Conservation (phyloP, 2,797 vertebrate genomes). For the Squalus acanthias region DNA sequence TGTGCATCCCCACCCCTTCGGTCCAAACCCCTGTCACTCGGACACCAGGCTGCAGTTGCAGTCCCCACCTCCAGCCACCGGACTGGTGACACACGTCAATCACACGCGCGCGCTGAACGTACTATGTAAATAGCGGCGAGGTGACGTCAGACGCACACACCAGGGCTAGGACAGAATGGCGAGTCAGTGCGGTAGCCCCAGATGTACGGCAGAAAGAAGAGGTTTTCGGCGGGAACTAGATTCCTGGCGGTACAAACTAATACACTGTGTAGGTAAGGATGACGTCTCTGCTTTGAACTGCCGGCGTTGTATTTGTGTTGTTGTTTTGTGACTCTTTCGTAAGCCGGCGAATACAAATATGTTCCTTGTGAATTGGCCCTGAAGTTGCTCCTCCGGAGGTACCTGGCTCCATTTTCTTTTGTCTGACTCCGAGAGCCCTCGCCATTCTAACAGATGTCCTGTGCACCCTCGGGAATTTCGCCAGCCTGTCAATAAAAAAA, state of each 20-base stretch:
- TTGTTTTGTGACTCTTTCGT: conserved; percentile 22
- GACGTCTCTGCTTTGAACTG: conserved; percentile 31
- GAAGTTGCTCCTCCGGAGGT: conserved; percentile 44
- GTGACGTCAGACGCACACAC: conserved; percentile 75
- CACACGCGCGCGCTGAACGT: conserved; percentile 54
- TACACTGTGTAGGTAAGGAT: conserved; percentile 90
- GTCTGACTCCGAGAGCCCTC: conserved; percentile 42
- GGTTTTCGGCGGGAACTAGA: conserved; percentile 96
- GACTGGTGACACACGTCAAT: conserved; percentile 58
- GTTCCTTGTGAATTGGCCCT: conserved; percentile 40
- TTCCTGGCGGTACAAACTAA: conserved; percentile 89
- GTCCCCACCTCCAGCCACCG: conserved; percentile 29
- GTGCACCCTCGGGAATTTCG: not conserved
- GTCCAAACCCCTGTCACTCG: not conserved
- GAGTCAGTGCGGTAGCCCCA: conserved; percentile 86
- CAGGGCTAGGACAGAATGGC: conserved; percentile 88
- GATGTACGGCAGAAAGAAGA: conserved; percentile 89
- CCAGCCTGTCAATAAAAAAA: not conserved
- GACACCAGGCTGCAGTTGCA: not conserved
- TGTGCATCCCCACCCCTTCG: not conserved
- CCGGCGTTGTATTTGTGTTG: conserved; percentile 38
- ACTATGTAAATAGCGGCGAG: conserved; percentile 64
- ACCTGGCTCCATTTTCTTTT: conserved; percentile 54
- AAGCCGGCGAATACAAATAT: not conserved
- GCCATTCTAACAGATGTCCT: conserved; percentile 39